phyloP scores from a whole-genome alignment of 2,888 invertebrate species.

The Platypus cylindrus region DNA sequence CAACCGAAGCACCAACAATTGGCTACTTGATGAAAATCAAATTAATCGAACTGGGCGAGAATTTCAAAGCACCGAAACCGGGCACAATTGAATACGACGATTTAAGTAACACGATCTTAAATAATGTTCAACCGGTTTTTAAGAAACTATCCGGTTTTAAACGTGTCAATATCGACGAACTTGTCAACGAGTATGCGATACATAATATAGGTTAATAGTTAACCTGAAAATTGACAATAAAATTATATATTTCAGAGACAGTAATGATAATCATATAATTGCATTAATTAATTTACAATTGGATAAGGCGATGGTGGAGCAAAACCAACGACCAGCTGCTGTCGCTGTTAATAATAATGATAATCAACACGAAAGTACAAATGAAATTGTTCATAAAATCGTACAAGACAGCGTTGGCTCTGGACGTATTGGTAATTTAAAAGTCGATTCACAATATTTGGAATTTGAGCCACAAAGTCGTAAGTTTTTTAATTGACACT shows the following conservation, averaged over 20 bases:
- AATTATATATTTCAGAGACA: constrained; percentile 25
- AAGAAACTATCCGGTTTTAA: constrained; percentile 58
- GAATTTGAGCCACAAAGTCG: constrained; percentile 58
- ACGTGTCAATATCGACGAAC: constrained; percentile 52
- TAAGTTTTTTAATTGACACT: constrained; percentile 42
- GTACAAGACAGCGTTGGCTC: constrained; percentile 56
- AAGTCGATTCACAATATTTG: constrained; percentile 69
- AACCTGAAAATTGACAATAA: neutral
- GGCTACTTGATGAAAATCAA: constrained; percentile 61
- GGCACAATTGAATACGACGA: constrained; percentile 63
- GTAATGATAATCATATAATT: constrained; percentile 52
- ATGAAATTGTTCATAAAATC: constrained; percentile 39
- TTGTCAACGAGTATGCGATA: constrained; percentile 52
- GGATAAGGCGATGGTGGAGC: constrained; percentile 55
- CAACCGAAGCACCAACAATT: constrained; percentile 51
- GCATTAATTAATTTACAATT: constrained; percentile 65
- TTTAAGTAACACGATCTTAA: constrained; percentile 51
- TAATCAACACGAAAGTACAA: constrained; percentile 26
- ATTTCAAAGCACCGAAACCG: constrained; percentile 58
- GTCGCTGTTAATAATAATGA: too few relatives aligned
- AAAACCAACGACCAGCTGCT: constrained; percentile 37
- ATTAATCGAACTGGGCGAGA: constrained; percentile 63
- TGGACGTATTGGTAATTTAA: constrained; percentile 66
- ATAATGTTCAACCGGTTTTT: constrained; percentile 49
- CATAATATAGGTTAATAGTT: neutral